Evolutionary conservation across 2,113 vertebrate species (phyloP).

Genomic region (Bubo scandiacus): DNA sequence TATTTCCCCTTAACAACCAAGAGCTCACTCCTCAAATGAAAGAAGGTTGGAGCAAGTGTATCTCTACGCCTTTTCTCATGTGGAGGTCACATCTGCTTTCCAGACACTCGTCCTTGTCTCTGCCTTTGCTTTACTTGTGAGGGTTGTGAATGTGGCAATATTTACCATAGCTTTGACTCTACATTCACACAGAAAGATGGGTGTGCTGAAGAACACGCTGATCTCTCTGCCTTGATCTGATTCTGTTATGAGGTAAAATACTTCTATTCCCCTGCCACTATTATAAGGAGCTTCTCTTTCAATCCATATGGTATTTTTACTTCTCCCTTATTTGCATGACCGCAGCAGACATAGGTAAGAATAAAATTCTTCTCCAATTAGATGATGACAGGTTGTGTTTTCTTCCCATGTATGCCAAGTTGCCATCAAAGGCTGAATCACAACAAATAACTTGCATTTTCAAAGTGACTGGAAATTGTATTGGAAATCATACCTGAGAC

Average conservation of each 20-base stretch:
- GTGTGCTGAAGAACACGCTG: neutral
- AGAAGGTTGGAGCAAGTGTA: neutral
- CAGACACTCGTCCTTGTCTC: neutral
- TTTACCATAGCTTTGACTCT: neutral
- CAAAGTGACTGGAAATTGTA: neutral
- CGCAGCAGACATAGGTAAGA: neutral
- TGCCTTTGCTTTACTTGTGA: neutral
- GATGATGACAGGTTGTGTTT: neutral
- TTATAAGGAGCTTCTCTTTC: neutral
- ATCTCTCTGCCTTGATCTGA: neutral
- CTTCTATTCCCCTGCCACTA: neutral
- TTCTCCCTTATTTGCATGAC: neutral
- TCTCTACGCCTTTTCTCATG: neutral
- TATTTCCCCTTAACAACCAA: neutral
- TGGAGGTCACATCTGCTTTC: neutral
- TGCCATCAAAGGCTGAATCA: neutral
- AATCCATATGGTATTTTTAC: neutral
- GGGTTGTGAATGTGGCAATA: neutral
- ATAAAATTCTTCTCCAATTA: neutral
- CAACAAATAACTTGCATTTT: neutral
- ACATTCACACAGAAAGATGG: accelerated
- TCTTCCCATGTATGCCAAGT: neutral
- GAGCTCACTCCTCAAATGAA: neutral
- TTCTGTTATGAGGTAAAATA: neutral
- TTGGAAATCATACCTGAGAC: neutral